These are phyloP conservation scores for Apoderus coryli DNA, from an alignment of 2,888 invertebrate genomes.

Conservation along the genomic window DNA sequence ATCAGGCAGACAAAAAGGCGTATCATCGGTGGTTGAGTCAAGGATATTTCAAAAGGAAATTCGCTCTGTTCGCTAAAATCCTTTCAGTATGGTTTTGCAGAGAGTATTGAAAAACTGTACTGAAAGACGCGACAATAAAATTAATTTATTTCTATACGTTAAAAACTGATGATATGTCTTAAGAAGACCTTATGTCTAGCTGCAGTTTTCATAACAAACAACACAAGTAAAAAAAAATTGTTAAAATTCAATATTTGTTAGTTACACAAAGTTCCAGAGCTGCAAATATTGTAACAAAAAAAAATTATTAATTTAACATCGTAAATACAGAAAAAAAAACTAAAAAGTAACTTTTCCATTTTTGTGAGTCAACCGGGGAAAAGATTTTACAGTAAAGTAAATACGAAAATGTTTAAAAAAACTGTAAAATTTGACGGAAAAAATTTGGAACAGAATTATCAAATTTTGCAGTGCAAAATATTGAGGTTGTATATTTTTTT, in stretches of 20 bases:
- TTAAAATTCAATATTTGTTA: constrained; percentile 29
- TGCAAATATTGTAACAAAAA: constrained; percentile 27
- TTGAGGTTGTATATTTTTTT: too few species aligned
- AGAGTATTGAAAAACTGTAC: constrained; percentile 18
- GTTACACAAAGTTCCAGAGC: too few species aligned
- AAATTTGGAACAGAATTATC: constrained; percentile 33
- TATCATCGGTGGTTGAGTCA: too few species aligned
- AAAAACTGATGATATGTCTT: constrained; percentile 32
- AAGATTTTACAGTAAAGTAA: constrained; percentile 22
- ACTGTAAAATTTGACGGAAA: constrained; percentile 24
- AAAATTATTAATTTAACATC: too few species aligned
- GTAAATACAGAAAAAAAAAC: too few species aligned
- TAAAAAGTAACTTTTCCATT: constrained; percentile 30
- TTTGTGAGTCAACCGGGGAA: constrained; percentile 36
- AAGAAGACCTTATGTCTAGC: constrained; percentile 35
- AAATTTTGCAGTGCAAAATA: too few species aligned
- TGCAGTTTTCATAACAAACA: constrained; percentile 32
- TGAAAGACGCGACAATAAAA: constrained; percentile 24
- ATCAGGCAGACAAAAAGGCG: too few species aligned
- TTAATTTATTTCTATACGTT: constrained; percentile 16
- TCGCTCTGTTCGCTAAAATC: too few species aligned
- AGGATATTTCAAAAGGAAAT: too few species aligned
- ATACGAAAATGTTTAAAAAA: constrained; percentile 23
- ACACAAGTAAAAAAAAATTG: constrained; percentile 26
- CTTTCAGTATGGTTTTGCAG: constrained; percentile 21